These are phyloP conservation scores for Dryas iulia DNA, from an alignment of 1,140 invertebrate species.

Conservation along the genomic window DNA sequence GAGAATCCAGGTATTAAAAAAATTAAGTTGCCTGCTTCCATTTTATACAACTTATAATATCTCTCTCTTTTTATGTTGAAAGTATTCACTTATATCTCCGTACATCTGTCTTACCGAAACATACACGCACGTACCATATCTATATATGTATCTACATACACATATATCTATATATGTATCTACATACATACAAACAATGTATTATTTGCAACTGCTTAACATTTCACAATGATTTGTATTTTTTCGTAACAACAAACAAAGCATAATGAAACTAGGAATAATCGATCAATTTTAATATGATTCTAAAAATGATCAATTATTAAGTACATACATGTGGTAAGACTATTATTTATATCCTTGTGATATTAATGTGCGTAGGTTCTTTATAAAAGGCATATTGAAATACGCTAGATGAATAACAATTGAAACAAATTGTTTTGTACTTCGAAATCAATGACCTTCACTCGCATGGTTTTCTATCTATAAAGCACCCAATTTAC, in stretches of 20 bases:
- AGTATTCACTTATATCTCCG: too few relatives aligned
- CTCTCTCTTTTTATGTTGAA: too few relatives aligned
- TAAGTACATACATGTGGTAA: not conserved
- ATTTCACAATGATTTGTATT: not conserved
- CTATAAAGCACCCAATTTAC: not conserved
- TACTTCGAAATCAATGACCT: not conserved
- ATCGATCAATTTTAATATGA: conserved; percentile 3
- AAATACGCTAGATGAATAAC: not conserved
- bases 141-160: not conserved
- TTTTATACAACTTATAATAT: too few relatives aligned
- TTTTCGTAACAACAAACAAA: not conserved
- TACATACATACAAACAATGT: not conserved
- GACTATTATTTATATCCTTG: not conserved
- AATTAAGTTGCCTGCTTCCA: too few relatives aligned
- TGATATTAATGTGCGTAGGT: not conserved
- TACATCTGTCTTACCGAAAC: too few relatives aligned
- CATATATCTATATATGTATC: not conserved
- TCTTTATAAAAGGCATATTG: not conserved
- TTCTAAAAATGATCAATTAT: conserved; percentile 1
- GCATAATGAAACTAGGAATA: not conserved
- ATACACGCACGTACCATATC: too few relatives aligned
- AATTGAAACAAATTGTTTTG: conserved; percentile 1
- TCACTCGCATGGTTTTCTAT: not conserved
- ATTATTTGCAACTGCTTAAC: not conserved
- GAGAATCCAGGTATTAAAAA: too few relatives aligned